Evolutionary conservation across 2,888 invertebrate genomes (phyloP).

Genomic region (Dysmachus trigonus): DNA sequence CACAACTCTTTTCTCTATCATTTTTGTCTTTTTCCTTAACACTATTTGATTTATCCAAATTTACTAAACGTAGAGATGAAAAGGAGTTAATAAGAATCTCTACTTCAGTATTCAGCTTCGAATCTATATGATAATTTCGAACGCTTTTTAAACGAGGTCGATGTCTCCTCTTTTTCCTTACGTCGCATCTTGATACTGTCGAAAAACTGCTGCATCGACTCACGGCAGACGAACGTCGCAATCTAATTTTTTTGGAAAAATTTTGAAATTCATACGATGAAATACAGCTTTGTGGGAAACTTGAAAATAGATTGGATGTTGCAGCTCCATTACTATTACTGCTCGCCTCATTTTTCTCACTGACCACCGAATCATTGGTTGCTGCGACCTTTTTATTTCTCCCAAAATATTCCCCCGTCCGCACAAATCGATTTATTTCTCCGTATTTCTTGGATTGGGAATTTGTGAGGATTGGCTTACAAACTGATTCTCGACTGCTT

Average conservation of each 20-base stretch:
- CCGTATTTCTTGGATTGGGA: slow-evolving; percentile 63
- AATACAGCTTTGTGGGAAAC: slow-evolving; percentile 32
- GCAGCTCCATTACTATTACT: neutral
- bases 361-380: neutral
- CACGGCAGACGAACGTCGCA: slow-evolving; percentile 62
- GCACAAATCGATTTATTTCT: slow-evolving; percentile 64
- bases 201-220: slow-evolving; percentile 63
- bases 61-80: slow-evolving; percentile 63
- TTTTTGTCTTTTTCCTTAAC: slow-evolving; percentile 52
- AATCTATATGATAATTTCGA: slow-evolving; percentile 59
- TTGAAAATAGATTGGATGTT: slow-evolving; percentile 56
- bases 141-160: slow-evolving; percentile 53
- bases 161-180: slow-evolving; percentile 58
- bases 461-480: slow-evolving; percentile 60
- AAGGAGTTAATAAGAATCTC: slow-evolving; percentile 70
- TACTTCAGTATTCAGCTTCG: slow-evolving; percentile 67
- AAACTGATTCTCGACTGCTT: slow-evolving; percentile 60
- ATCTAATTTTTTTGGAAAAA: slow-evolving; percentile 58
- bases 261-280: slow-evolving; percentile 33
- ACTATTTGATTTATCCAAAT: slow-evolving; percentile 53
- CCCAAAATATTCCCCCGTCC: slow-evolving; percentile 64
- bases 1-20: slow-evolving; percentile 62
- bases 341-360: neutral
- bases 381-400: neutral
- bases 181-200: slow-evolving; percentile 56